Base-by-base conservation (phyloP, 1,140 invertebrate species). In the Drosophila subobscura region DNA sequence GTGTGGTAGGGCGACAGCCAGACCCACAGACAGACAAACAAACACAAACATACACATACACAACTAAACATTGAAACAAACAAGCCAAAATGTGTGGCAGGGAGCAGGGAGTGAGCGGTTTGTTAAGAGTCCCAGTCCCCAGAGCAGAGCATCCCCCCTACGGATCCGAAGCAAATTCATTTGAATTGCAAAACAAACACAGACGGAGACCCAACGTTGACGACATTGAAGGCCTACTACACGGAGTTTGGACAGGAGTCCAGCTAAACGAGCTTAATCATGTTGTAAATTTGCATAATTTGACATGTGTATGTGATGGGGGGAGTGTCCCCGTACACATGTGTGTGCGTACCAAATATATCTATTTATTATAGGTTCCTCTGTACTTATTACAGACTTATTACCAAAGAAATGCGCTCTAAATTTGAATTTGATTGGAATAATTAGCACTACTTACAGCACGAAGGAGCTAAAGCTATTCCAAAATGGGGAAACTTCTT, bases 221-320 rank as follows among this genome's bases (percentile, higher is more conserved):
- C 71, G 60, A 64, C 70, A 71, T 55, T 60, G 60, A 70, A 37
- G 51, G 53, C 45, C 49, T 74, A 54, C 42, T 66, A 58, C 74
- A 51, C 51, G 66, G 60, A n/a, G 41, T 46, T 47, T 59, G 64
- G 63, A 37, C 65, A 23, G 40, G 51, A 76, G 72, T 72, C 60
- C 66, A 49, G 58, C 77, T 68, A 86, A 81, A 81, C 64, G 74
- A 72, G 72, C 83, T 83, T 86, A 86, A 88, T 86, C 83, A 76
- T 88, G 83, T 81, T 78, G 83, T 86, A 86, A 86, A 86, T 86
- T 86, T 86, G 72, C 83, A 86, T 86, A 88, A 86, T 86, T 78
- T 88, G 83, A 88, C 78, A 72, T 66, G 72, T 65, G 50, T 63
- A 50, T 45, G 42, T 27, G 47, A 27, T 49, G 50, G 7, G 40